A percentile compares a stretch with the other conserved stretches of the same genome.
Evolutionary conservation across 2,797 vertebrate genomes (phyloP).

Genomic region (Nothura maculosa): DNA sequence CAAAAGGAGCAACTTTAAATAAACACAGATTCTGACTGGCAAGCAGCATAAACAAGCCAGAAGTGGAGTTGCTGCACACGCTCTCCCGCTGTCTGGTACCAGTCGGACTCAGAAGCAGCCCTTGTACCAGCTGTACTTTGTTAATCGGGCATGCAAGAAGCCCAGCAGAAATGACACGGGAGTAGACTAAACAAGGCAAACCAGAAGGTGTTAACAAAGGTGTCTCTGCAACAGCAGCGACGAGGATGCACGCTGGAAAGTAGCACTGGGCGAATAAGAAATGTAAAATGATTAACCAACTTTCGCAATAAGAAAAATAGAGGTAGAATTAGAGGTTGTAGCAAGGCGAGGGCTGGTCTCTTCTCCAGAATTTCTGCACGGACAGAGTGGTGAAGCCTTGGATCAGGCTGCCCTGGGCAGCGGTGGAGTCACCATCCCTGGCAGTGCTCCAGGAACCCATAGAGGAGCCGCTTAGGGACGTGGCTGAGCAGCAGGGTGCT

Average conservation of each 20-base stretch:
- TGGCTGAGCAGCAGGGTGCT: too few relatives aligned
- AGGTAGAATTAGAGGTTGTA: too few relatives aligned
- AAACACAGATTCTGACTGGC: constrained; percentile 67
- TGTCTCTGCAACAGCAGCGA: neutral
- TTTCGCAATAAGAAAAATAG: neutral
- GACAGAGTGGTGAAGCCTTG: too few relatives aligned
- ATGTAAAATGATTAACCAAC: neutral
- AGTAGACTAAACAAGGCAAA: constrained; percentile 55
- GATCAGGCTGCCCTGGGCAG: too few relatives aligned
- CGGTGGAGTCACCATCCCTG: too few relatives aligned
- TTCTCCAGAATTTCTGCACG: too few relatives aligned
- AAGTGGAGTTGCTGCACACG: constrained; percentile 15
- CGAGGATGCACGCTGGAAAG: neutral
- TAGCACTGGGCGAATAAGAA: neutral
- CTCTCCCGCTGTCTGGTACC: constrained; percentile 19
- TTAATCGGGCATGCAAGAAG: constrained; percentile 38
- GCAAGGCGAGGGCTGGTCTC: too few relatives aligned
- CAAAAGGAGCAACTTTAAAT: constrained; percentile 69
- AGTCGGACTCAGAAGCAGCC: constrained; percentile 28
- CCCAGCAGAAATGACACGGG: constrained; percentile 18
- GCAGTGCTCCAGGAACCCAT: too few relatives aligned
- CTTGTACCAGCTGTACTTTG: constrained; percentile 56
- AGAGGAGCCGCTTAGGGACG: too few relatives aligned
- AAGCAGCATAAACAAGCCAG: constrained; percentile 62
- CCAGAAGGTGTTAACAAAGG: constrained; percentile 53